phyloP scores from a whole-genome alignment of 2,113 vertebrate genomes.

The Platysternon megacephalum region DNA sequence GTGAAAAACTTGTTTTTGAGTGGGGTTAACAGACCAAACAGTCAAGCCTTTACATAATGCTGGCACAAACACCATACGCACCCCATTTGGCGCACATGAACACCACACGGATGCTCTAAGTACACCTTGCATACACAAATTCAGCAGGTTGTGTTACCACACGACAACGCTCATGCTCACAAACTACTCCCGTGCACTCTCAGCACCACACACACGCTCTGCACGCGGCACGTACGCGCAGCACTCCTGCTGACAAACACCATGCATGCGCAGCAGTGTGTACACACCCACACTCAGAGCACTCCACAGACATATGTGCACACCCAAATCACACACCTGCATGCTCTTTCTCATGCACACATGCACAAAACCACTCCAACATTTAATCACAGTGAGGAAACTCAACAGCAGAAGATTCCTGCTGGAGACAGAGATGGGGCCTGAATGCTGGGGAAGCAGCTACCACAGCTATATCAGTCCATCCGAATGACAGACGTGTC shows the following conservation, averaged over 20 bases:
- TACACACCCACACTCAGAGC: no score
- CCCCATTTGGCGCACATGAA: background rate
- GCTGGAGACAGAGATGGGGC: background rate
- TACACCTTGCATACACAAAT: background rate
- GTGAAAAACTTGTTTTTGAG: background rate
- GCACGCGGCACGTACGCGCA: no score
- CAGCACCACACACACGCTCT: background rate
- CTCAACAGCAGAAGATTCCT: background rate
- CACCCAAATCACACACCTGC: no score
- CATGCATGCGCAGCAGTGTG: no score
- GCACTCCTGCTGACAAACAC: background rate
- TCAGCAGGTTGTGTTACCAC: background rate
- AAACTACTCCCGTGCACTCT: background rate
- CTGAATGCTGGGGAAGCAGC: background rate
- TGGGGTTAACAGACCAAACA: background rate
- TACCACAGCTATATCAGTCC: background rate
- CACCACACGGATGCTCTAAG: background rate
- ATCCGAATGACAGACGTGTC: background rate
- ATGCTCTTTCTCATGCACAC: background rate
- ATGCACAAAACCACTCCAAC: background rate
- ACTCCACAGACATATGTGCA: no score
- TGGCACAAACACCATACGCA: no score
- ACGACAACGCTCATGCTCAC: background rate
- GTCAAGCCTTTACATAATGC: background rate
- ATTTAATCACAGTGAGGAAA: background rate